Base-by-base conservation (phyloP, 2,797 vertebrate genomes). In the Eleutherodactylus coqui region DNA sequence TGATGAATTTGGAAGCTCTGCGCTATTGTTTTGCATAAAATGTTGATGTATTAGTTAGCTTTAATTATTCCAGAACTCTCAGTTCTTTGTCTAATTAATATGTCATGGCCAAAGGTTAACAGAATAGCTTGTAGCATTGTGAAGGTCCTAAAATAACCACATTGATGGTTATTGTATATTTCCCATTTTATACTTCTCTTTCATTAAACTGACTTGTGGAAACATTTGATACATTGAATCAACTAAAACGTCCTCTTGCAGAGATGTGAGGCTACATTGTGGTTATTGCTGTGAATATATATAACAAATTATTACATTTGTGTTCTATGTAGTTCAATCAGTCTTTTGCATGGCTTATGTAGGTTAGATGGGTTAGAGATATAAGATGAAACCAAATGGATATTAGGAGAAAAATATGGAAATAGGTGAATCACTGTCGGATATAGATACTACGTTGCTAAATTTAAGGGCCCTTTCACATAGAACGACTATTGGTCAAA, bases 31-130 rank as follows among this genome's bases (percentile, higher is more conserved):
- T 75, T 81, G 70, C 69, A 87, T 87, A 81, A 84, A 87, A 76
- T 84, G 85, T 78, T 86, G 85, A 86, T 77, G 62, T 84, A 84
- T 87, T 84, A 84, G 83, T 85, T 73, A 84, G 69, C 53, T 84
- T 85, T 81, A 80, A 85, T 87, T 85, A 87, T 87, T 84, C 36
- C 82, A 84, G 77, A 69, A 84, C 82, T 76, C 69, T 77, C 51
- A 60, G 45, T 80, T 84, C 62, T 78, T 87, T 78, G 79, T 85
- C 67, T 79, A 87, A 87, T 87, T 85, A 85, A 84, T 87, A 87
- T 87, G 77, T 41, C 70, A 81, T 55, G 70, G 82, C 77, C 86
- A 85, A 67, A 41, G 70, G 86, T 84, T 84, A 75, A 76, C 70
- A 51, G 41, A 87, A 85, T 58, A 55, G 79, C 45, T 79, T 80